phyloP scores from a whole-genome alignment of 2,888 invertebrate genomes.

The Amiota communis region DNA sequence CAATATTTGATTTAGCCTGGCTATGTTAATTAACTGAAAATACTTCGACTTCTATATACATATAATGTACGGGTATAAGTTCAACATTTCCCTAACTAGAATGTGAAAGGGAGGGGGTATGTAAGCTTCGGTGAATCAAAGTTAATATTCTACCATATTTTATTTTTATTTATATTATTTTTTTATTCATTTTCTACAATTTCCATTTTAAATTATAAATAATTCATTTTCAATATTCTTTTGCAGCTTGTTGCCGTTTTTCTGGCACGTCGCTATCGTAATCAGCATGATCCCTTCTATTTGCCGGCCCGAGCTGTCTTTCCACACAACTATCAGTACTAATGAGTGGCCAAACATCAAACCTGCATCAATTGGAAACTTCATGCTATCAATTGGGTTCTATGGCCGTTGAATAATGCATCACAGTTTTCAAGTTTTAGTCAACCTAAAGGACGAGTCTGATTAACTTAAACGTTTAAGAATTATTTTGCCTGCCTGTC shows the following conservation, averaged over 20 bases:
- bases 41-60: too few species aligned
- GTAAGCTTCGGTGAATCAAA: not conserved
- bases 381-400: not conserved
- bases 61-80: too few species aligned
- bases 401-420: conserved; percentile 8
- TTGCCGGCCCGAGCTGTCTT: conserved; percentile 84
- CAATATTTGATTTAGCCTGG: too few species aligned
- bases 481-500: conserved; percentile 20
- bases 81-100: too few species aligned
- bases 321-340: conserved; percentile 74
- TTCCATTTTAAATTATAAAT: too few species aligned
- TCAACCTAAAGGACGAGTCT: conserved; percentile 59
- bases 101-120: not conserved
- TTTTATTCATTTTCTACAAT: too few species aligned
- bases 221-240: not conserved
- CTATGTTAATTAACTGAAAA: too few species aligned
- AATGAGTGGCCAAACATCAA: conserved; percentile 35
- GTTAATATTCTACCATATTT: conserved; percentile 15
- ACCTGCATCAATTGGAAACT: conserved; percentile 28
- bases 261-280: conserved; percentile 85
- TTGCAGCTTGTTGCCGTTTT: conserved; percentile 87
- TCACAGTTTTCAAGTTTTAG: conserved; percentile 20
- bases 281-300: conserved; percentile 84
- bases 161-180: not conserved
- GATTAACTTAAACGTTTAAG: conserved; percentile 47